Base-by-base conservation (phyloP, 2,888 invertebrate genomes). In the Falcaria lacertinaria region DNA sequence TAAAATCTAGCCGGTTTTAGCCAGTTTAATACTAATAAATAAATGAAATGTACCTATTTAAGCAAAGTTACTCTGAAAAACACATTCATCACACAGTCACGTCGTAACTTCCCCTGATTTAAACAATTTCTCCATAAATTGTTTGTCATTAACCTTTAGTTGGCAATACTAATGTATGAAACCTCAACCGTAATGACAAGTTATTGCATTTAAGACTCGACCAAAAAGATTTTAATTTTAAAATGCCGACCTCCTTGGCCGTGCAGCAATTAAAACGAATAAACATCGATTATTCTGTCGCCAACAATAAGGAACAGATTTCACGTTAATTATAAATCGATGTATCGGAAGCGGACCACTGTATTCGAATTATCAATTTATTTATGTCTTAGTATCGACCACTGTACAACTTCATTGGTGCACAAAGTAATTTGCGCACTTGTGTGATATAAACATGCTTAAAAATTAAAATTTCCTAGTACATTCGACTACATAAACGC, bases 381-480 rank as follows among this genome's bases (percentile, higher is more conserved):
- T 37, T 37, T 37, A 37, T 22, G 37, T 37, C 16, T 37, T 37
- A 37, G 37, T 37, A 37, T 37, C 37, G 40, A 45, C n/a, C n/a
- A n/a, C n/a, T n/a, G 44, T 45, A 44, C 42, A 36, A 41, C 56
- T 62, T 54, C 45, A 58, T 52, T 62, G 47, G 46, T 41, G 50
- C 42, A 50, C 50, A 52, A 57, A 47, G 50, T 54, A 48, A 60
- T 48, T 48, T 53, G 54, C 52, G 51, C 54, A 69, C 64, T 62
- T 64, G 67, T 64, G 60, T 54, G 55, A 60, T 54, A 55, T 52
- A 58, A n/a, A n/a, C n/a, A n/a, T n/a, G n/a, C n/a, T n/a, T n/a
- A n/a, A n/a, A n/a, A n/a, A n/a, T 64, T 60, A 50, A 48, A 54
- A 61, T 69, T 73, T 74, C 72, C 71, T 68, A 52, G 75, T 76